Evolutionary conservation across 2,888 invertebrate genomes (phyloP).

Genomic region (Smittia sp.): DNA sequence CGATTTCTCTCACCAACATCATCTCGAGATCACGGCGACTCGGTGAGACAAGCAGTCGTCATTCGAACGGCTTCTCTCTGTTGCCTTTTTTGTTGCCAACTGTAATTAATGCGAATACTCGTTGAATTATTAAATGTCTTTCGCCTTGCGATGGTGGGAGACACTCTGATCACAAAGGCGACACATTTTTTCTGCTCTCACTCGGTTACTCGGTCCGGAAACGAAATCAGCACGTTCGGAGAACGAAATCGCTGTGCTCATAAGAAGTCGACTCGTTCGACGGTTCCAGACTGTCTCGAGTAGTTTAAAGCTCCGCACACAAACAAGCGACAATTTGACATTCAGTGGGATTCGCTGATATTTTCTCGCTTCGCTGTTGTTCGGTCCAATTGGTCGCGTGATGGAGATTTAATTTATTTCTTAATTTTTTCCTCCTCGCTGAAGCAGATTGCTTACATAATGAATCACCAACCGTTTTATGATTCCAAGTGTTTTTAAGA

Average conservation of each 20-base stretch:
- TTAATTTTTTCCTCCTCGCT: background rate
- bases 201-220: background rate
- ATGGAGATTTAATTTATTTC: conserved; percentile 4
- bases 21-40: background rate
- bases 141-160: conserved; percentile 1
- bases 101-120: conserved; percentile 38
- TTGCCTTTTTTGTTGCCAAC: background rate
- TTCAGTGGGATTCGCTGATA: conserved; percentile 25
- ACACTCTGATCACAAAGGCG: background rate
- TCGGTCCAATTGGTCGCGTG: background rate
- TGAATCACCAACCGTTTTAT: conserved; percentile 1
- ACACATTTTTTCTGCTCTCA: conserved; percentile 7
- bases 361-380: background rate
- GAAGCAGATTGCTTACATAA: background rate
- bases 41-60: conserved; percentile 14
- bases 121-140: conserved; percentile 21
- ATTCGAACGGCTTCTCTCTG: background rate
- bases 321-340: conserved; percentile 22
- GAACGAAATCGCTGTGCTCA: background rate
- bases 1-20: background rate
- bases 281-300: conserved; percentile 39
- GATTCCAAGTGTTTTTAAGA: background rate
- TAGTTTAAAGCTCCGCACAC: background rate
- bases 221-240: background rate
- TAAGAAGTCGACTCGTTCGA: background rate